phyloP scores from a whole-genome alignment of 2,888 invertebrate genomes.

The Plusia festucae region DNA sequence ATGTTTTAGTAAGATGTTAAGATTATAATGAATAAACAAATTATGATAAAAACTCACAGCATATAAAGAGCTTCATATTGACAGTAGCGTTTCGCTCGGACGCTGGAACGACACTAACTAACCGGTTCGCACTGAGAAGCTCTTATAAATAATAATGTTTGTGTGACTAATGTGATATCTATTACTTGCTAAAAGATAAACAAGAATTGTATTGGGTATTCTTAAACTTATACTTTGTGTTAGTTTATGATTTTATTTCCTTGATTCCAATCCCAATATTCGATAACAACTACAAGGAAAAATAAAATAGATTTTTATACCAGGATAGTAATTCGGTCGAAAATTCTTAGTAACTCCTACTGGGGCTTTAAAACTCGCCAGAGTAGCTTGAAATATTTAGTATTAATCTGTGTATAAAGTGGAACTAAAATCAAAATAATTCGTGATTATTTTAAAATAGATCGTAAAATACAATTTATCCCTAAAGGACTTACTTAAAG shows the following conservation, averaged over 20 bases:
- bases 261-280: not conserved
- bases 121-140: conserved; percentile 58
- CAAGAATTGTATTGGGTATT: conserved; percentile 43
- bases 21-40: conserved; percentile 14
- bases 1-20: too few relatives aligned
- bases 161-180: conserved; percentile 40
- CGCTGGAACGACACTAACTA: conserved; percentile 69
- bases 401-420: too few relatives aligned
- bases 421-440: too few relatives aligned
- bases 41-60: conserved; percentile 61
- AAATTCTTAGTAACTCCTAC: too few relatives aligned
- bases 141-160: conserved; percentile 58
- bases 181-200: conserved; percentile 26
- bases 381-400: too few relatives aligned
- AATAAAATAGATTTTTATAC: not conserved
- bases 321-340: too few relatives aligned
- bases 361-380: too few relatives aligned
- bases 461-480: too few relatives aligned
- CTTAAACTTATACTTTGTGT: conserved; percentile 20
- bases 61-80: conserved; percentile 66
- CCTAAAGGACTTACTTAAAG: too few relatives aligned
- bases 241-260: conserved; percentile 23
- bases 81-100: conserved; percentile 49
- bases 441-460: too few relatives aligned
- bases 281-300: not conserved